Evolutionary conservation across 2,888 invertebrate species (phyloP), one percentile per base, ranked within the genome.

Genomic region (Melinaea marsaeus): DNA sequence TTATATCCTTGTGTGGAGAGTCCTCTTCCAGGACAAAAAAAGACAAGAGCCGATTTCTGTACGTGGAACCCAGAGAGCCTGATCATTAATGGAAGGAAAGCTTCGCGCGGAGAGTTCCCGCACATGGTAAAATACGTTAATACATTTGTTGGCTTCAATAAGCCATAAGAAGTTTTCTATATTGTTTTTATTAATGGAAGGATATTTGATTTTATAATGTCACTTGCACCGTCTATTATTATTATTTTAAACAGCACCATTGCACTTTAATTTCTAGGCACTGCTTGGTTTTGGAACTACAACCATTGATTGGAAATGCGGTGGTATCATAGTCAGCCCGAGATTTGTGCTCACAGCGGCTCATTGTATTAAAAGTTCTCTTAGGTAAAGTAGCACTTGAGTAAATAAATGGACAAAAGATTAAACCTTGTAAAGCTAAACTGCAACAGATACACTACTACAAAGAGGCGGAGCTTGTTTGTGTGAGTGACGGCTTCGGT

Each of bases 311-410:
- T 84, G 80, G 79, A 65, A 72, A 2, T 83, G 84, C 62, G 83
- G 78, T 0, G 84, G 83, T 0, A 60, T 78, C 0, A 67, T 84
- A 33, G 73, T 84, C 62, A 83, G 81, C 55, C 80, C 81, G 42
- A 69, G 70, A 13, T 83, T 75, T 65, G 74, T 85, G 0, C 71
- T 85, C 13, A 81, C 84, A 0, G 81, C 84, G 0, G 84, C 74
- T 0, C 84, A 84, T 61, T 84, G 84, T 67, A 70, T 70, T 0
- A 47, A 51, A 2, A 61, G 55, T 37, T 32, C 58, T 54, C 0
- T 0, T 47, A n/a, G 48, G 64, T 58, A 45, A 58, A 2, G 56
- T 34, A 42, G 42, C 42, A 42, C 42, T 42, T 42, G 42, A 42
- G 9, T 42, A 42, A 42, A 42, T 1, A 42, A 9, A 42, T 9